A percentile compares a stretch with the other conserved stretches of the same genome.
phyloP scores from a whole-genome alignment of 2,113 vertebrate species.

The Natator depressus region DNA sequence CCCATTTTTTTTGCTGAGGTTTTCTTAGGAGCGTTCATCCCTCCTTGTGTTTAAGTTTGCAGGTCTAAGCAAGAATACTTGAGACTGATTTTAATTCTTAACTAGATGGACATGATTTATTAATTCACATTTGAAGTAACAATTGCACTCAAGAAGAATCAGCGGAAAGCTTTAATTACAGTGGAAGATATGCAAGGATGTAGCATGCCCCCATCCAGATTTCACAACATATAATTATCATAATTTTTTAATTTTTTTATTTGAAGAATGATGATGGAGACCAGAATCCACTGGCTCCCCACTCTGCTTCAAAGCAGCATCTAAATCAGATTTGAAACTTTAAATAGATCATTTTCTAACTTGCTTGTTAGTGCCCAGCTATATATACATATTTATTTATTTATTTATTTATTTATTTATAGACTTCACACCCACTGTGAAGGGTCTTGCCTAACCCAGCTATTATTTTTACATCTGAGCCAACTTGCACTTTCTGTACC shows the following conservation, averaged over 20 bases:
- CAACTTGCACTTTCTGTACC: slow-evolving; percentile 53
- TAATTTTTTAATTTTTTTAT: slow-evolving; percentile 80
- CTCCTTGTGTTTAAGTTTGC: slow-evolving; percentile 61
- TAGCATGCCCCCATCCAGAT: slow-evolving; percentile 76
- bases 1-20: not conserved
- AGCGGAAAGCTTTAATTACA: slow-evolving; percentile 90
- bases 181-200: slow-evolving; percentile 86
- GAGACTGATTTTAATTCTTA: slow-evolving; percentile 92
- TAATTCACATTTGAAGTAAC: slow-evolving; percentile 95
- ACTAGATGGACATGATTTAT: slow-evolving; percentile 93
- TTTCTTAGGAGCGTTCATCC: slow-evolving; percentile 53
- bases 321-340: slow-evolving; percentile 69
- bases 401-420: not conserved
- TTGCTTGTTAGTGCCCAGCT: slow-evolving; percentile 62
- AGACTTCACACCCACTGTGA: slow-evolving; percentile 9
- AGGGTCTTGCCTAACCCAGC: slow-evolving; percentile 39
- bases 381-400: not conserved
- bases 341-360: slow-evolving; percentile 62
- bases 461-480: slow-evolving; percentile 62
- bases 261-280: slow-evolving; percentile 74
- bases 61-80: slow-evolving; percentile 78
- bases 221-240: slow-evolving; percentile 79
- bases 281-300: slow-evolving; percentile 60
- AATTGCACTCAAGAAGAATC: slow-evolving; percentile 90
- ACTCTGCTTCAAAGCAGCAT: slow-evolving; percentile 61